These are phyloP conservation scores for Athene noctua DNA, from an alignment of 2,113 vertebrate genomes.

Conservation along the genomic window DNA sequence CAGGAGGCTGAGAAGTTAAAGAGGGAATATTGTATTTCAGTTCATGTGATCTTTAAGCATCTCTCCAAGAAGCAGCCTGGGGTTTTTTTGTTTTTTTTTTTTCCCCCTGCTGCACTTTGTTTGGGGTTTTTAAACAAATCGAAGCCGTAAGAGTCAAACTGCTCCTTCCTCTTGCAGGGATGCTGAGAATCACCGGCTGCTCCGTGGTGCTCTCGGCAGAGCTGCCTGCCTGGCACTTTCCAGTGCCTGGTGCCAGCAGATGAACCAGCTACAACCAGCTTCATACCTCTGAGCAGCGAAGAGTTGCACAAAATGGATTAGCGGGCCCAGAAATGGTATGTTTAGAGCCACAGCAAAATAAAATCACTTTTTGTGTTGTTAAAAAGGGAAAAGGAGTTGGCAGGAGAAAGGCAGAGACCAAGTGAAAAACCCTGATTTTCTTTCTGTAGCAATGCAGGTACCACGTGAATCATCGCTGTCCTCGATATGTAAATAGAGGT, in stretches of 20 bases:
- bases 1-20: conserved; percentile 35
- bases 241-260: neutral
- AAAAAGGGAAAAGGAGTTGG: neutral
- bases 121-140: neutral
- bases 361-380: neutral
- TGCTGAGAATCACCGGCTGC: neutral
- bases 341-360: neutral
- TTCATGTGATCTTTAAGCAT: conserved; percentile 17
- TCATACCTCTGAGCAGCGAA: neutral
- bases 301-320: conserved; percentile 29
- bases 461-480: conserved; percentile 49
- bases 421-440: conserved; percentile 42
- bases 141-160: neutral
- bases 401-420: neutral
- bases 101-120: neutral
- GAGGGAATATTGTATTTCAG: conserved; percentile 42
- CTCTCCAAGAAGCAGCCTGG: neutral
- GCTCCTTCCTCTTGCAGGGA: neutral
- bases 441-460: conserved; percentile 68
- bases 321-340: neutral
- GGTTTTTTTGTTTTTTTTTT: neutral
- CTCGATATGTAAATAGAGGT: conserved; percentile 45
- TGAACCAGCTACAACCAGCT: conserved; percentile 15
- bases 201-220: neutral
- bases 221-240: neutral